Conservation (phyloP, 1,140 invertebrate species). For the Oscheius sp. region DNA sequence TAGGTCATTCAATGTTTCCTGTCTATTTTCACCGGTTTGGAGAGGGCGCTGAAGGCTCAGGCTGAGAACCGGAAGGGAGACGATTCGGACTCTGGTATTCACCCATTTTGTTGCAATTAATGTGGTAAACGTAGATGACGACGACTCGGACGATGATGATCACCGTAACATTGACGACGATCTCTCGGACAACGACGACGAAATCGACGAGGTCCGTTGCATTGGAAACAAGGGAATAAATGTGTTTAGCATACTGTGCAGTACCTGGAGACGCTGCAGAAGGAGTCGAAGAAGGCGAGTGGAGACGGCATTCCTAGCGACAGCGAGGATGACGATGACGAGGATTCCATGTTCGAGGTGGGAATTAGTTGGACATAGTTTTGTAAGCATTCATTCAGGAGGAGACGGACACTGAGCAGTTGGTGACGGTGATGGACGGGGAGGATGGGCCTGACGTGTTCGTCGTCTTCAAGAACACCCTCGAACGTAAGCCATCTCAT, state of each 20-base stretch:
- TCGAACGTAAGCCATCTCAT: slow-evolving; percentile 15
- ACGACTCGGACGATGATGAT: slow-evolving; percentile 45
- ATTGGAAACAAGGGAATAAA: background rate
- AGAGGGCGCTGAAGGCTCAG: slow-evolving; percentile 45
- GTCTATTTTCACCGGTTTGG: slow-evolving; percentile 47
- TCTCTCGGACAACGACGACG: slow-evolving; percentile 53
- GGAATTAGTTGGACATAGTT: background rate
- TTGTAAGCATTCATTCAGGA: slow-evolving; percentile 19
- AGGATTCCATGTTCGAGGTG: slow-evolving; percentile 24
- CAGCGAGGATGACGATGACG: slow-evolving; percentile 23
- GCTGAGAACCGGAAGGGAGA: slow-evolving; percentile 44
- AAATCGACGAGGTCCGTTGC: slow-evolving; percentile 50
- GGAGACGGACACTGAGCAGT: slow-evolving; percentile 40
- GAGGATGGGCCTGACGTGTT: slow-evolving; percentile 22
- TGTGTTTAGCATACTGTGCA: slow-evolving; percentile 7
- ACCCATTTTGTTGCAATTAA: background rate
- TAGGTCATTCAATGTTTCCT: slow-evolving; percentile 37
- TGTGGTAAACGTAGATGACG: slow-evolving; percentile 21
- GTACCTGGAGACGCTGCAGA: slow-evolving; percentile 30
- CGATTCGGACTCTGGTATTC: background rate
- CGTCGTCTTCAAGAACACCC: slow-evolving; percentile 28
- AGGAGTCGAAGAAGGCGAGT: background rate
- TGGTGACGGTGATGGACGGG: slow-evolving; percentile 43
- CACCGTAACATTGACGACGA: slow-evolving; percentile 50
- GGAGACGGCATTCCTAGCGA: slow-evolving; percentile 18